Conservation (phyloP, 92 coral and sea anemone species). For the Zoanthus sociatus region DNA sequence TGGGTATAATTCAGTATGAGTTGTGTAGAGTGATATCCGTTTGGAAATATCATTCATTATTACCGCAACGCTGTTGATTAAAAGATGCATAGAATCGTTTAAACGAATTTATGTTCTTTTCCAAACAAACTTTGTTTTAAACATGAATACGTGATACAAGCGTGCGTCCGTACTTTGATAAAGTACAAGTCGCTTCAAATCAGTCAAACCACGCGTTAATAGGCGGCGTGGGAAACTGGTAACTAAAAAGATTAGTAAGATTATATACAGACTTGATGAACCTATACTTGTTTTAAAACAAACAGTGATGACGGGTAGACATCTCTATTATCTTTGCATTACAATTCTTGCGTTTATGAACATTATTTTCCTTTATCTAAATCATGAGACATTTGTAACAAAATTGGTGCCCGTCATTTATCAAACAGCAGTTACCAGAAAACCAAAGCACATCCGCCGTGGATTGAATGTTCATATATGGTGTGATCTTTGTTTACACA, state of each 20-base stretch:
- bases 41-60: too few relatives aligned
- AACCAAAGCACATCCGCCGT: constrained; percentile 19
- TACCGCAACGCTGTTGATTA: too few relatives aligned
- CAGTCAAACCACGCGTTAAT: too few relatives aligned
- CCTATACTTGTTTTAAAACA: not conserved
- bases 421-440: not conserved
- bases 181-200: too few relatives aligned
- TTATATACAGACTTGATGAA: not conserved
- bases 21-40: too few relatives aligned
- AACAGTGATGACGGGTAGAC: constrained; percentile 23
- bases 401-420: not conserved
- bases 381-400: not conserved
- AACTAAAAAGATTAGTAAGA: not conserved
- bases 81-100: too few relatives aligned
- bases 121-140: too few relatives aligned
- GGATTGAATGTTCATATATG: constrained; percentile 38
- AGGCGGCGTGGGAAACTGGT: not conserved
- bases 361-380: constrained; percentile 13
- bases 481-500: constrained; percentile 15
- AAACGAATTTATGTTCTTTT: too few relatives aligned
- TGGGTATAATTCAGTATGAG: too few relatives aligned
- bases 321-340: constrained; percentile 35
- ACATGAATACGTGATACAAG: too few relatives aligned
- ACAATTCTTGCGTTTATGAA: constrained; percentile 24
- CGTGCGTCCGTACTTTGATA: too few relatives aligned